phyloP scores from a whole-genome alignment of 1,140 invertebrate species.

The Tetramorium simillimum region DNA sequence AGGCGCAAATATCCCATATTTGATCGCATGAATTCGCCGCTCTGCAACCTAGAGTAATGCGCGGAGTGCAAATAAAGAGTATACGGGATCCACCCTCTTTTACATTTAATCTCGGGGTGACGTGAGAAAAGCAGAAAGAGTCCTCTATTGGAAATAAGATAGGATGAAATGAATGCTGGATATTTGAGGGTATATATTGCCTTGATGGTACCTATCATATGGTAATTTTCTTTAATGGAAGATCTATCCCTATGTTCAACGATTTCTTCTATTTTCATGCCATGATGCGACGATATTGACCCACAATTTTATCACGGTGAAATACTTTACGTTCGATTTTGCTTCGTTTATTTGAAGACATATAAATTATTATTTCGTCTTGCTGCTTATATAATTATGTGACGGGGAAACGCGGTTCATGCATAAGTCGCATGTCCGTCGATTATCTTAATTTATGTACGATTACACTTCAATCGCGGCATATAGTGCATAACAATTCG shows the following conservation, averaged over 20 bases:
- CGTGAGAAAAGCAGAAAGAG: slow-evolving; percentile 19
- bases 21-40: slow-evolving; percentile 60
- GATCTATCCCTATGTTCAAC: not conserved
- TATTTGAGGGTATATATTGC: slow-evolving; percentile 44
- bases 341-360: not conserved
- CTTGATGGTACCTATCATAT: slow-evolving; percentile 47
- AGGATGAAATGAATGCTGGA: slow-evolving; percentile 49
- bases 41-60: slow-evolving; percentile 19
- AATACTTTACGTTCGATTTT: not conserved
- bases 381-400: not conserved
- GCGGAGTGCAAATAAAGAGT: slow-evolving; percentile 61
- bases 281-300: not conserved
- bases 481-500: slow-evolving; percentile 50
- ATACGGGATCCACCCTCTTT: slow-evolving; percentile 39
- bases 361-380: not conserved
- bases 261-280: slow-evolving; percentile 1
- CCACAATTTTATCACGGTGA: not conserved
- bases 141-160: slow-evolving; percentile 34
- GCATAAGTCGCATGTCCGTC: slow-evolving; percentile 1
- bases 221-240: slow-evolving; percentile 52
- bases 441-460: slow-evolving; percentile 65
- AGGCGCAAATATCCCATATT: slow-evolving; percentile 68
- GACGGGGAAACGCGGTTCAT: not conserved
- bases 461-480: slow-evolving; percentile 68
- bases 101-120: slow-evolving; percentile 65